These are phyloP conservation scores for Ceyx margarethae DNA, from an alignment of 2,113 vertebrate species.

Conservation along the genomic window DNA sequence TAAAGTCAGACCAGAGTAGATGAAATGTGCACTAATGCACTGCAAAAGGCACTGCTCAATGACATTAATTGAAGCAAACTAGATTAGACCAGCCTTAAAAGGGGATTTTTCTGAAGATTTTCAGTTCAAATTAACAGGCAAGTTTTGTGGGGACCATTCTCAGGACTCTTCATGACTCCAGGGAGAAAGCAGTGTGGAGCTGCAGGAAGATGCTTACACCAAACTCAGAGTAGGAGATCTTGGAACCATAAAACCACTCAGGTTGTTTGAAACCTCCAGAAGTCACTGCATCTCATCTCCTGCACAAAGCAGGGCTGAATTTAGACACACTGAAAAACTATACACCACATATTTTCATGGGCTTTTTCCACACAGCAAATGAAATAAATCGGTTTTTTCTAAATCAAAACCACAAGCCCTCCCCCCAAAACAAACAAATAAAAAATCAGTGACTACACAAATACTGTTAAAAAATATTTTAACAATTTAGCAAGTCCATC, in stretches of 20 bases:
- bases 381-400: neutral
- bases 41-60: neutral
- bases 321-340: neutral
- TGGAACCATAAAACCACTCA: neutral
- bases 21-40: neutral
- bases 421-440: no score
- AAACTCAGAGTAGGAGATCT: neutral
- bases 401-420: no score
- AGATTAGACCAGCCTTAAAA: neutral
- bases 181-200: neutral
- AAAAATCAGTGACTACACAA: neutral
- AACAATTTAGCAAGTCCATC: neutral
- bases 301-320: neutral
- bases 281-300: neutral
- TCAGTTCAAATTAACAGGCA: neutral
- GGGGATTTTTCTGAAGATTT: neutral
- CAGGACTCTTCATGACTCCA: rapidly evolving
- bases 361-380: neutral
- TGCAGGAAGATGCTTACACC: neutral
- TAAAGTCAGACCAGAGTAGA: neutral
- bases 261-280: neutral
- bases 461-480: neutral
- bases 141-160: neutral
- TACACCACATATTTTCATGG: neutral
- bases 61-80: rapidly evolving